Conservation (phyloP, 2,888 invertebrate species). For the Tribolium freemani region DNA sequence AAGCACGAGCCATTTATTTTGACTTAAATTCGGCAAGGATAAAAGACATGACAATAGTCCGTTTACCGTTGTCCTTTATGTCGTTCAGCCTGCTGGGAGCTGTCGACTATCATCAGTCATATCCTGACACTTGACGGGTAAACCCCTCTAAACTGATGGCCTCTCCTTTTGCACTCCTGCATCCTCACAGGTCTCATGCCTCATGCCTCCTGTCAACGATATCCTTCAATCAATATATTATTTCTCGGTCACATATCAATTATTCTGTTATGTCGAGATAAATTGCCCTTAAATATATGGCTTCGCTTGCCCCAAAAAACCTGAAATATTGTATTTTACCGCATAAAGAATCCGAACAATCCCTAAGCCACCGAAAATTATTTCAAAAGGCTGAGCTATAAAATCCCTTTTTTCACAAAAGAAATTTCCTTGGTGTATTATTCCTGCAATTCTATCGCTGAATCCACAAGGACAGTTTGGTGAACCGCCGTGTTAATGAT, state of each 20-base stretch:
- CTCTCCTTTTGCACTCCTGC: constrained; percentile 52
- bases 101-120: constrained; percentile 58
- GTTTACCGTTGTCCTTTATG: constrained; percentile 51
- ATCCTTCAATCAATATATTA: constrained; percentile 44
- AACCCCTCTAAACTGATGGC: constrained; percentile 59
- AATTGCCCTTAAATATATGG: constrained; percentile 25
- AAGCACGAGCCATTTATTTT: constrained; percentile 39
- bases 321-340: constrained; percentile 15
- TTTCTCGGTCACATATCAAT: constrained; percentile 44
- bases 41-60: constrained; percentile 50
- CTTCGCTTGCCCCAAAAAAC: constrained; percentile 7
- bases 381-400: constrained; percentile 2
- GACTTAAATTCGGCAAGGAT: constrained; percentile 44
- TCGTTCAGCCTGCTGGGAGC: constrained; percentile 44
- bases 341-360: constrained; percentile 11
- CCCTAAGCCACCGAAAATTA: constrained; percentile 9
- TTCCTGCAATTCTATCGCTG: not conserved
- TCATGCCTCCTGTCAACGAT: constrained; percentile 41
- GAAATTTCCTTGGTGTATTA: not conserved
- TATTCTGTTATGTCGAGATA: constrained; percentile 28
- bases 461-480: not conserved
- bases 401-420: constrained; percentile 5
- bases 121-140: constrained; percentile 57
- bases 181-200: constrained; percentile 28
- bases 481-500: constrained; percentile 6